phyloP scores from a whole-genome alignment of 2,888 invertebrate genomes.

The Cryptus armator region DNA sequence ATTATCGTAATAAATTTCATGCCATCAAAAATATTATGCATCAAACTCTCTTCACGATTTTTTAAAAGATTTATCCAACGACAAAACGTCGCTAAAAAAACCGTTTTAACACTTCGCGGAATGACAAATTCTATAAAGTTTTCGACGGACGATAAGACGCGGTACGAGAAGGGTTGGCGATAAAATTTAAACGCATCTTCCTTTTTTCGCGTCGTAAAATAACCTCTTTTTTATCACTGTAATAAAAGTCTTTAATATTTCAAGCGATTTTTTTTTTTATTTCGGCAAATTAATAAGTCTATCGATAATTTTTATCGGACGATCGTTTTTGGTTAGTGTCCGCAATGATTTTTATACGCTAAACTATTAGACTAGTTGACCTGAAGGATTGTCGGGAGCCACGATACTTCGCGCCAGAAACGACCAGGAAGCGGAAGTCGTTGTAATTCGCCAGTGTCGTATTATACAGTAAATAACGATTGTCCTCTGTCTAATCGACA shows the following conservation, averaged over 20 bases:
- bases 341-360: neutral
- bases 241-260: too few relatives aligned
- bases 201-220: neutral
- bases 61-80: neutral
- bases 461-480: neutral
- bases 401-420: neutral
- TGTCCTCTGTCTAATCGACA: slow-evolving; percentile 24
- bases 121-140: too few relatives aligned
- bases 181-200: neutral
- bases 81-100: neutral
- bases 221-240: neutral
- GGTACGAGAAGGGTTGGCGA: neutral
- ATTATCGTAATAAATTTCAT: neutral
- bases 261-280: neutral
- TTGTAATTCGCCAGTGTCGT: neutral
- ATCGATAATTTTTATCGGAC: neutral
- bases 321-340: neutral
- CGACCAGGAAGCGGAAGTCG: slow-evolving; percentile 23
- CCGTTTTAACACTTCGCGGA: neutral
- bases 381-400: neutral
- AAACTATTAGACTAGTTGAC: neutral
- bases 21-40: neutral
- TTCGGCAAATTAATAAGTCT: neutral
- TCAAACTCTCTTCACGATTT: neutral
- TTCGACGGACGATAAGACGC: neutral